Evolutionary conservation across 2,113 vertebrate genomes (phyloP), one percentile per base, ranked within the genome.

Genomic region (Neopipo cinnamomea): DNA sequence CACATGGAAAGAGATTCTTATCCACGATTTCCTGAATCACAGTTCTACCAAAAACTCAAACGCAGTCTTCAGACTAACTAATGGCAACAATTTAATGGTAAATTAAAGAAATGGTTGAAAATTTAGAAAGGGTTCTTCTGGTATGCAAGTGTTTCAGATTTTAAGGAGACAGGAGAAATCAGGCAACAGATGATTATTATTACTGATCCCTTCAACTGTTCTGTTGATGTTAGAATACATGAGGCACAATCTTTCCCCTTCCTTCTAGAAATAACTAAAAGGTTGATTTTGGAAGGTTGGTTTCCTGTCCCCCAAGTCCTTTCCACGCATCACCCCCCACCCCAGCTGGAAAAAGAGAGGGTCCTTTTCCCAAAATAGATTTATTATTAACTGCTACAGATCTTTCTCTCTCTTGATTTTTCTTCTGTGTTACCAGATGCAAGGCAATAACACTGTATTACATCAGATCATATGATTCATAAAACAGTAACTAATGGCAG

Each of bases 1-100:
- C 97, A 99, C 65, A 98, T 98, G 98, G 98, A 99, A 95, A 98
- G 98, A 89, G 98, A 99, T 97, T 99, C 98, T 30, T 99, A 99
- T 71, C 98, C 98, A 27, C 74, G 97, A 76, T 99, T 99, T 91
- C 98, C 98, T 41, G 97, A 98, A 83, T 98, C 98, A 7, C 97
- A 98, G 95, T 97, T 98, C 94, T 99, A 99, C 76, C 98, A 98
- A 92, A 97, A 94, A 92, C 98, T 99, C 82, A 87, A 98, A 73
- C 96, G 98, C 59, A 98, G 88, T 47, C 95, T 98, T 33, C 93
- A 98, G 35, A 76, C 93, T 33, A 94, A 97, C 93, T 33, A 94
- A 97, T 5, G 35, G 18, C 35, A 83, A 61, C 41, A 88, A 56
- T 39, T 86, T 85, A 82, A 8, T 12, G 15, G 9, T 13, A 78